A percentile compares a stretch with the other conserved stretches of the same genome.
These are phyloP conservation scores for Rhinopomastus cyanomelas DNA, from an alignment of 2,113 vertebrate species.

Conservation along the genomic window DNA sequence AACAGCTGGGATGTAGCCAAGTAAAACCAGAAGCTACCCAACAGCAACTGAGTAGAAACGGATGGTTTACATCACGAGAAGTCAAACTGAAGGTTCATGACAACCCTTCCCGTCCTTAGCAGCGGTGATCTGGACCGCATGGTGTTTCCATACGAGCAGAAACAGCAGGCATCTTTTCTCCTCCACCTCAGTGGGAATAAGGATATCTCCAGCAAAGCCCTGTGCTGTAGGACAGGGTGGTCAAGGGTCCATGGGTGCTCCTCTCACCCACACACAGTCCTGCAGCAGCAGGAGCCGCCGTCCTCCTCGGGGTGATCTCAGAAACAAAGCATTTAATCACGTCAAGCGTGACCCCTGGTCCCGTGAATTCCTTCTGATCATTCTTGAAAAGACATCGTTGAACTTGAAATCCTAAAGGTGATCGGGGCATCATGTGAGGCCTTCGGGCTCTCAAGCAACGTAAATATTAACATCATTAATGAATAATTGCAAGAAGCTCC, in stretches of 20 bases:
- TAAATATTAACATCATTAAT: background rate
- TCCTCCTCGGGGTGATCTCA: background rate
- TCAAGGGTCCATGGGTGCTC: background rate
- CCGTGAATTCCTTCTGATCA: background rate
- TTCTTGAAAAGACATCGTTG: background rate
- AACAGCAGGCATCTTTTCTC: background rate
- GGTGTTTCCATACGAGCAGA: background rate
- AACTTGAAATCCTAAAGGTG: background rate
- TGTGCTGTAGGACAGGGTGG: accelerated
- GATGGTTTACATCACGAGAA: background rate
- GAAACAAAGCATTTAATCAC: background rate
- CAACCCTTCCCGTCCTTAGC: background rate
- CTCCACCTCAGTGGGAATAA: background rate
- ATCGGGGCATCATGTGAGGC: background rate
- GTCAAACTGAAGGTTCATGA: background rate
- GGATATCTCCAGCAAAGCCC: background rate
- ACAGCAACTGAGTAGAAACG: background rate
- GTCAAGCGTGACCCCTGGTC: accelerated
- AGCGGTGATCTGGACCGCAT: background rate
- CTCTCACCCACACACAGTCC: background rate
- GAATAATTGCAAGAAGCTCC: background rate
- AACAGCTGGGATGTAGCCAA: background rate
- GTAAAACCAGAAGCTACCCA: background rate
- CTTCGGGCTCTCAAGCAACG: background rate
- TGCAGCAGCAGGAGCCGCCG: background rate